Conservation (phyloP, 2,113 vertebrate genomes). For the Balaenoptera acutorostrata region DNA sequence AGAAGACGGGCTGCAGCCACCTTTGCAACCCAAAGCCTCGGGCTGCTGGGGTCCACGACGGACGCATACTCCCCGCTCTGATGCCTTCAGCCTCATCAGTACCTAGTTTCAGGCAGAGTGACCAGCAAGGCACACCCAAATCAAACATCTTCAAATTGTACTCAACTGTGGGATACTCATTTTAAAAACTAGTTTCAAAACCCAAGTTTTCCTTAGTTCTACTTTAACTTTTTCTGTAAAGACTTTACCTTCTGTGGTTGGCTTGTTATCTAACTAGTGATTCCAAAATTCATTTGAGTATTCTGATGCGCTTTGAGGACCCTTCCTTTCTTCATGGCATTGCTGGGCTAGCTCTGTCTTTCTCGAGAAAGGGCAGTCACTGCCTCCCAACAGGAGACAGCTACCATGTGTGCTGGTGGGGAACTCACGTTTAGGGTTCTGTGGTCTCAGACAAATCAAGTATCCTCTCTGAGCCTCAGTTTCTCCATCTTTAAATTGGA, state of each 20-base stretch:
- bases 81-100: fast-evolving
- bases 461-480: not conserved
- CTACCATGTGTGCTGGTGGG: fast-evolving
- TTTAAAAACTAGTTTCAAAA: not conserved
- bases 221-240: not conserved
- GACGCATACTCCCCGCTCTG: fast-evolving
- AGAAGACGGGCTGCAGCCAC: not conserved
- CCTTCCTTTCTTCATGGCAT: not conserved
- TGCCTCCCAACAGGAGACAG: not conserved
- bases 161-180: not conserved
- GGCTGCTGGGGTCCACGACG: fast-evolving
- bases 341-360: no score
- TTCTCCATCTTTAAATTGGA: not conserved
- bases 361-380: not conserved
- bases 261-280: not conserved
- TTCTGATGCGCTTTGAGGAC: no score
- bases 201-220: not conserved
- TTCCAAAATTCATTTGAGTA: not conserved
- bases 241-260: not conserved
- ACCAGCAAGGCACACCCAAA: not conserved
- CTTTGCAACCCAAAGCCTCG: no score
- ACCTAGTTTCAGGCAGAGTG: fast-evolving
- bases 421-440: not conserved
- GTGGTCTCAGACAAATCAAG: not conserved
- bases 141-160: not conserved